phyloP scores from a whole-genome alignment of 2,888 invertebrate species.

The Gisinianus flammeolus region DNA sequence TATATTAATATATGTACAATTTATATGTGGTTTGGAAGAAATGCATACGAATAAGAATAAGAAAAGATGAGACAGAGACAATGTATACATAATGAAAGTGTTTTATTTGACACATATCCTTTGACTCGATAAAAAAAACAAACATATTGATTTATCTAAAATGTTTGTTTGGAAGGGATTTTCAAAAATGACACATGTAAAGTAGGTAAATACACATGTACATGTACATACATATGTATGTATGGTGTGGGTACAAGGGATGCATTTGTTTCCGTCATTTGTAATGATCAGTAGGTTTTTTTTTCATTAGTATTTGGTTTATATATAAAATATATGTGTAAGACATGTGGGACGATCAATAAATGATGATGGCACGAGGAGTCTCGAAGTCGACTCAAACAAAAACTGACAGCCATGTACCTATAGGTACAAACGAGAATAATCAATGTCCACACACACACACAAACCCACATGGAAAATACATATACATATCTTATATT shows the following conservation, averaged over 20 bases:
- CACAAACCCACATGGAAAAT: not conserved
- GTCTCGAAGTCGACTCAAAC: slow-evolving; percentile 7
- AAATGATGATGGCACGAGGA: slow-evolving; percentile 39
- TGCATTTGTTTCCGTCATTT: slow-evolving; percentile 16
- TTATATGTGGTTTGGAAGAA: too few relatives aligned
- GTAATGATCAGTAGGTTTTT: not conserved
- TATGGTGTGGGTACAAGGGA: not conserved
- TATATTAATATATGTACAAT: too few relatives aligned
- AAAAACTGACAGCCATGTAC: slow-evolving; percentile 16
- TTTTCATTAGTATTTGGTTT: not conserved
- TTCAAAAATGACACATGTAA: not conserved
- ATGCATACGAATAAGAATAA: too few relatives aligned
- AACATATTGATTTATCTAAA: too few relatives aligned
- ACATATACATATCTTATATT: not conserved
- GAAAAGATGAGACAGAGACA: too few relatives aligned
- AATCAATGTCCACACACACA: slow-evolving; percentile 28
- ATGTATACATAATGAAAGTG: too few relatives aligned
- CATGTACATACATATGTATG: not conserved
- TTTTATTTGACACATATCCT: too few relatives aligned
- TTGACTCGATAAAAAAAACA: too few relatives aligned
- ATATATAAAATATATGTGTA: not conserved
- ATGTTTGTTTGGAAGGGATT: too few relatives aligned
- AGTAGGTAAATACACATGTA: not conserved
- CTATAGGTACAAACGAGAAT: not conserved
- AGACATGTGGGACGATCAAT: slow-evolving; percentile 40